Evolutionary conservation across 2,888 invertebrate species (phyloP).

Genomic region (Caenorhabditis zanzibari): DNA sequence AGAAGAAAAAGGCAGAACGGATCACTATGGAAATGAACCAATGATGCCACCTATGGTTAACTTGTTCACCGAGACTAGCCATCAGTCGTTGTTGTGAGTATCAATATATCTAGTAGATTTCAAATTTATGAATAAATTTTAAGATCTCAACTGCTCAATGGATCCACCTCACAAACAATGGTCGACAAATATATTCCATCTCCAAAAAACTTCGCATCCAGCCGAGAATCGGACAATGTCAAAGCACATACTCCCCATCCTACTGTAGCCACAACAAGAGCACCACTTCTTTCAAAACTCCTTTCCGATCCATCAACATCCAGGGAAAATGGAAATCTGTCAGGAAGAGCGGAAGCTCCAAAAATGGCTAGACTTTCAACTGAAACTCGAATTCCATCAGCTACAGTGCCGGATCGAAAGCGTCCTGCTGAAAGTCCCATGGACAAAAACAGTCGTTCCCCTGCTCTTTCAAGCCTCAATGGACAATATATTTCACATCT

Average conservation of each 20-base stretch:
- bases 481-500: slow-evolving; percentile 54
- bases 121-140: not conserved
- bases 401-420: slow-evolving; percentile 13
- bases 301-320: slow-evolving; percentile 39
- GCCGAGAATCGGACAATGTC: slow-evolving; percentile 14
- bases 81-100: slow-evolving; percentile 48
- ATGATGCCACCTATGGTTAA: slow-evolving; percentile 1
- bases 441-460: slow-evolving; percentile 17
- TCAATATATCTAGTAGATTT: not conserved
- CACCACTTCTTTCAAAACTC: slow-evolving; percentile 53
- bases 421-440: slow-evolving; percentile 29
- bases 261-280: not conserved
- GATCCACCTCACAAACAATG: not conserved
- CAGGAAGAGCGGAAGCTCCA: not conserved
- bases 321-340: slow-evolving; percentile 11
- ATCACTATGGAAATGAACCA: slow-evolving; percentile 27
- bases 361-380: not conserved
- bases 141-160: slow-evolving; percentile 45
- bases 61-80: slow-evolving; percentile 42
- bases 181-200: slow-evolving; percentile 1
- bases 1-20: slow-evolving; percentile 49
- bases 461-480: slow-evolving; percentile 16
- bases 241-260: not conserved
- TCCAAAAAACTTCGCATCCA: slow-evolving; percentile 16
- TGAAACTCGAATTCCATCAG: not conserved